Evolutionary conservation across 2,888 invertebrate species (phyloP).

Genomic region (Sinelater perroti): DNA sequence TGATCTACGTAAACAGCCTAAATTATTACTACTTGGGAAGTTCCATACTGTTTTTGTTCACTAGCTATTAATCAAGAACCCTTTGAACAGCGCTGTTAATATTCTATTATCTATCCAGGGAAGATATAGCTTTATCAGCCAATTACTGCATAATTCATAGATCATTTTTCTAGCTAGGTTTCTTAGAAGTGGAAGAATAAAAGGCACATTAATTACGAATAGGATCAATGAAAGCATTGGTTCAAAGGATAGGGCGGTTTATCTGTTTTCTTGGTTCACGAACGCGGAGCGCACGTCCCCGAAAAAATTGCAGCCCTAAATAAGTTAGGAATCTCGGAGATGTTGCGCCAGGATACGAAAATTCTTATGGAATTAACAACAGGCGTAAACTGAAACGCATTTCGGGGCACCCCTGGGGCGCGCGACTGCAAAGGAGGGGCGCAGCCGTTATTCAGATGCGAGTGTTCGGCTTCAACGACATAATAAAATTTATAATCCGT

Average conservation of each 20-base stretch:
- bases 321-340: constrained; percentile 4
- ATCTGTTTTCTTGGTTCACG: too few species aligned
- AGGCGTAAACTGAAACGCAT: too few species aligned
- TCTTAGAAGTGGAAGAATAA: constrained; percentile 17
- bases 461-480: not conserved
- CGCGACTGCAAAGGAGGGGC: not conserved
- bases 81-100: constrained; percentile 14
- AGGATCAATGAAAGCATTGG: too few species aligned
- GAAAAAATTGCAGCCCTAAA: too few species aligned
- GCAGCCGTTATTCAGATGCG: constrained; percentile 9
- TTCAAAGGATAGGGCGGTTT: not conserved
- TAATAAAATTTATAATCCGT: too few species aligned
- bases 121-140: constrained; percentile 19
- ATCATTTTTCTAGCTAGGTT: constrained; percentile 30
- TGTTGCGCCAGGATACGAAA: not conserved
- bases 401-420: constrained; percentile 1
- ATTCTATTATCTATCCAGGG: constrained; percentile 14
- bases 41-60: too few species aligned
- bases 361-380: too few species aligned
- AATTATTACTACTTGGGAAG: too few species aligned
- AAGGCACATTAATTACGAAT: constrained; percentile 33
- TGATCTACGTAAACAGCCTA: too few species aligned
- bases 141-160: constrained; percentile 34
- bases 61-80: too few species aligned
- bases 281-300: too few species aligned